These are phyloP conservation scores for Poeciliopsis paucimaculata DNA, from an alignment of 2,797 vertebrate genomes.

Conservation along the genomic window DNA sequence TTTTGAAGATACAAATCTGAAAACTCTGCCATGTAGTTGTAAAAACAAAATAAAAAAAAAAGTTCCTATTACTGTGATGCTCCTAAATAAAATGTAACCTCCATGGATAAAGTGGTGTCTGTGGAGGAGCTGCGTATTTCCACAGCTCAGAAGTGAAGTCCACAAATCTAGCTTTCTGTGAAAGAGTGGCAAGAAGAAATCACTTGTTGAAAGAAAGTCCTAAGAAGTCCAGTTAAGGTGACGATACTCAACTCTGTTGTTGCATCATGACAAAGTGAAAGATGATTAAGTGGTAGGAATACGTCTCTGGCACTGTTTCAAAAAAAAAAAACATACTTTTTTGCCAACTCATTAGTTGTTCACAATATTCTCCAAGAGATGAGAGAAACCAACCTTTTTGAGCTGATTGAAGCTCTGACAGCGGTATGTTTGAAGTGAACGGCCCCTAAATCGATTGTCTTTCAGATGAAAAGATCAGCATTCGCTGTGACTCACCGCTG, in stretches of 20 bases:
- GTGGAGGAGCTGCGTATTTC: neutral
- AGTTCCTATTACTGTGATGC: neutral
- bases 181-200: neutral
- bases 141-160: neutral
- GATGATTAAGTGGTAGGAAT: neutral
- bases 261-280: neutral
- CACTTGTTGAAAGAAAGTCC: neutral
- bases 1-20: neutral
- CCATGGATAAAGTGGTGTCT: no score
- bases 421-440: neutral
- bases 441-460: neutral
- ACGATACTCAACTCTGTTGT: neutral
- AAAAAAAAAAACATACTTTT: neutral
- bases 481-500: conserved; percentile 6
- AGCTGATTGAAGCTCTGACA: neutral
- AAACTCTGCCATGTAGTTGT: neutral
- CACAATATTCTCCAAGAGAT: neutral
- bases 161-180: neutral
- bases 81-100: neutral
- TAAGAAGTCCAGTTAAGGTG: neutral
- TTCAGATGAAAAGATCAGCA: neutral
- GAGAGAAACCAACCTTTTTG: neutral
- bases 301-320: neutral
- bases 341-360: neutral
- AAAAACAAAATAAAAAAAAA: no score